phyloP scores from a whole-genome alignment of 2,888 invertebrate species.

The Spodoptera littoralis region DNA sequence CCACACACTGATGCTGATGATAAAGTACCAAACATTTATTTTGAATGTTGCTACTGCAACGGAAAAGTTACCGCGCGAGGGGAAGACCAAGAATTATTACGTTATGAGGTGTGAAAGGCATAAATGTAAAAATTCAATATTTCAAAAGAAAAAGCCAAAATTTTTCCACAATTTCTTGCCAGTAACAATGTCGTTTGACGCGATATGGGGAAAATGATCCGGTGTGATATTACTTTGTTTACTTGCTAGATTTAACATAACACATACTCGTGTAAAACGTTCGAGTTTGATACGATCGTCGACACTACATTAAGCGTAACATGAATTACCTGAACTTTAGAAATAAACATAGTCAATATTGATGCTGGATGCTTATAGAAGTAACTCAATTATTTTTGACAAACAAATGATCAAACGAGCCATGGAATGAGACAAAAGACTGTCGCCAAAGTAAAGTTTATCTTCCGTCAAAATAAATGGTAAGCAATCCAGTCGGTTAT shows the following conservation, averaged over 20 bases:
- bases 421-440: neutral
- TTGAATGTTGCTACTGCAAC: slow-evolving; percentile 84
- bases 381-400: neutral
- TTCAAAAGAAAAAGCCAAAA: slow-evolving; percentile 78
- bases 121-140: slow-evolving; percentile 89
- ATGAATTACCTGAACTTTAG: neutral
- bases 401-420: neutral
- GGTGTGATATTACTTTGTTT: slow-evolving; percentile 43
- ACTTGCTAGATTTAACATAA: slow-evolving; percentile 41
- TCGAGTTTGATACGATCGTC: slow-evolving; percentile 11
- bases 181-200: slow-evolving; percentile 73
- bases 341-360: slow-evolving; percentile 7
- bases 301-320: slow-evolving; percentile 11
- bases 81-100: slow-evolving; percentile 86
- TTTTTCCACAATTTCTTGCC: slow-evolving; percentile 78
- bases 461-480: slow-evolving; percentile 43
- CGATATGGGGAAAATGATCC: slow-evolving; percentile 54
- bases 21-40: slow-evolving; percentile 87
- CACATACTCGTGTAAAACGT: slow-evolving; percentile 6
- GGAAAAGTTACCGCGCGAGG: slow-evolving; percentile 82
- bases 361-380: slow-evolving; percentile 10
- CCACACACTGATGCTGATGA: slow-evolving; percentile 74
- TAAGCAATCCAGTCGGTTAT: slow-evolving; percentile 48
- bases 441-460: slow-evolving; percentile 20
- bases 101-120: slow-evolving; percentile 89